These are phyloP conservation scores for Tetragnatha versicolor DNA, from an alignment of 1,140 invertebrate species.

Conservation along the genomic window DNA sequence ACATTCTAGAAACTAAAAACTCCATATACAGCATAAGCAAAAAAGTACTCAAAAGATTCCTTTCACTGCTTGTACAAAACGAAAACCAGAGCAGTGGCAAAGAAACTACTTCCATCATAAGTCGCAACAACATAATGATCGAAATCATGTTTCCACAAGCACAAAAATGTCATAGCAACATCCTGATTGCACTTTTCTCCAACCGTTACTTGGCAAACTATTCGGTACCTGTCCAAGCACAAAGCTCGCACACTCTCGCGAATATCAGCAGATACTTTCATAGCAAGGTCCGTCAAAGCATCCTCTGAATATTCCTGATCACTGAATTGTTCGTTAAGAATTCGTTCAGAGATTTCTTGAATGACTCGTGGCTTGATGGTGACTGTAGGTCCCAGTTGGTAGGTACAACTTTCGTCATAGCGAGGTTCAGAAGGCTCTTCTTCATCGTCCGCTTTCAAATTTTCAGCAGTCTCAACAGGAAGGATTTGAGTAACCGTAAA, in stretches of 20 bases:
- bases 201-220: conserved; percentile 35
- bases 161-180: conserved; percentile 27
- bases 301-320: conserved; percentile 12
- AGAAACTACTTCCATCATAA: background rate
- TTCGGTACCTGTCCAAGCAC: conserved; percentile 21
- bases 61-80: conserved; percentile 34
- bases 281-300: background rate
- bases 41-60: too few relatives aligned
- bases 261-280: background rate
- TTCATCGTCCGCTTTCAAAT: background rate
- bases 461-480: conserved; percentile 3
- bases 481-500: conserved; percentile 26
- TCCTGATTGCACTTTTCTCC: conserved; percentile 36
- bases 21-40: too few relatives aligned
- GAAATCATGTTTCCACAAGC: conserved; percentile 42
- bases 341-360: background rate
- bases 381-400: conserved; percentile 3
- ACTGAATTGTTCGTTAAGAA: background rate
- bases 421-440: background rate
- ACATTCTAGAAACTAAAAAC: too few relatives aligned
- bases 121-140: conserved; percentile 38
- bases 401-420: background rate
- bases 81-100: conserved; percentile 31
- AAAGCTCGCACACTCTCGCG: conserved; percentile 5
- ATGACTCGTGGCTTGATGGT: background rate